These are phyloP conservation scores for Pseudorectes ferrugineus DNA, from an alignment of 2,113 vertebrate genomes.

Conservation along the genomic window DNA sequence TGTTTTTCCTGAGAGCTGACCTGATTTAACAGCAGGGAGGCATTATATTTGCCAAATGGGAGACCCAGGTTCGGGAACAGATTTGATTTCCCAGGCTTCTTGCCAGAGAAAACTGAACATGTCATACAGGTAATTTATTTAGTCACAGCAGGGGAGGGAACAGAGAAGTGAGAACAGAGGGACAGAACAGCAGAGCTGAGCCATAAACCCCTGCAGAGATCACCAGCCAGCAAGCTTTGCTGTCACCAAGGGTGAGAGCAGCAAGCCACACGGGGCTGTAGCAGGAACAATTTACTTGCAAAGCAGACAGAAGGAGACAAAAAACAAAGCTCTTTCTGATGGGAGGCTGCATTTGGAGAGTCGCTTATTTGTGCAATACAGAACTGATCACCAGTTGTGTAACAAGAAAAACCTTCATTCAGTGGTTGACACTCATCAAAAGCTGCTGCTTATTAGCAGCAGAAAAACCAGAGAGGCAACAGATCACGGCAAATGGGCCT, in stretches of 20 bases:
- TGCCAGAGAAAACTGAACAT: conserved; percentile 60
- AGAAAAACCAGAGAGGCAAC: not conserved
- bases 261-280: not conserved
- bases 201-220: conserved; percentile 18
- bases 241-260: not conserved
- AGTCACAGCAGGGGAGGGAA: conserved; percentile 55
- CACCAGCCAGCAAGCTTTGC: not conserved
- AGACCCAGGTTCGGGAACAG: conserved; percentile 42
- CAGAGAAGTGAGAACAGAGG: conserved; percentile 35
- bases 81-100: conserved; percentile 65
- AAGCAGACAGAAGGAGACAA: not conserved
- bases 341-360: not conserved
- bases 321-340: not conserved
- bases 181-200: not conserved
- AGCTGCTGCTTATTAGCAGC: not conserved
- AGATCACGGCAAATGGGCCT: not conserved
- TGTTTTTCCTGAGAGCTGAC: conserved; percentile 47
- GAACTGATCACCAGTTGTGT: not conserved
- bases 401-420: not conserved
- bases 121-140: conserved; percentile 69
- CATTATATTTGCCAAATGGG: conserved; percentile 49
- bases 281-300: conserved; percentile 25
- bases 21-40: conserved; percentile 57
- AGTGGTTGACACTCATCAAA: not conserved
- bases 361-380: not conserved